phyloP scores from a whole-genome alignment of 2,797 vertebrate genomes.

The Yasuhikotakia modesta region DNA sequence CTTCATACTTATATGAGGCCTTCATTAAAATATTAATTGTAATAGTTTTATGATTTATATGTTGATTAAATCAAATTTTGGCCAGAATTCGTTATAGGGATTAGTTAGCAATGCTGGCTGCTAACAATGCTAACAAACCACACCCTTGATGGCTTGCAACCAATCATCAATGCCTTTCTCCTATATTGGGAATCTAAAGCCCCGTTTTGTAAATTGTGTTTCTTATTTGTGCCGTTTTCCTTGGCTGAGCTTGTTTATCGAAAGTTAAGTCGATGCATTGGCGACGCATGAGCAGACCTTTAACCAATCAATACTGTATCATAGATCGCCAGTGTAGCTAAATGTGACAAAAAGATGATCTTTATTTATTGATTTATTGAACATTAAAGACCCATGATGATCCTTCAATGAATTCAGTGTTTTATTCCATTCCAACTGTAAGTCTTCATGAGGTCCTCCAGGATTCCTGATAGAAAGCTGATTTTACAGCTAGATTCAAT shows the following conservation, averaged over 20 bases:
- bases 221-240: not conserved
- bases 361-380: constrained; percentile 10
- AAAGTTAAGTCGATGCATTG: constrained; percentile 9
- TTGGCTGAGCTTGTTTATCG: not conserved
- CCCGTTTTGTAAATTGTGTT: not conserved
- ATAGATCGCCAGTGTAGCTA: not conserved
- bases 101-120: not conserved
- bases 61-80: not conserved
- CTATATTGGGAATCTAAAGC: too few species aligned
- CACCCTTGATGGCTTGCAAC: too few species aligned
- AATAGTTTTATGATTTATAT: not conserved
- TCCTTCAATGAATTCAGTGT: constrained; percentile 10
- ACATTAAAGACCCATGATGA: not conserved
- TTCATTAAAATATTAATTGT: too few species aligned
- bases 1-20: too few species aligned
- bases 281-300: constrained; percentile 2
- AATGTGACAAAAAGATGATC: not conserved
- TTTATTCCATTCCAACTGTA: constrained; percentile 4
- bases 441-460: constrained; percentile 30
- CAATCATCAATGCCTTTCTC: too few species aligned
- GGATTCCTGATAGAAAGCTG: constrained; percentile 28
- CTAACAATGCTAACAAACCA: too few species aligned
- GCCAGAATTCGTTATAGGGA: not conserved
- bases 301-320: constrained; percentile 18
- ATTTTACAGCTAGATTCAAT: constrained; percentile 48